A percentile compares a stretch with the other conserved stretches of the same genome.
These are phyloP conservation scores for Channa striata DNA, from an alignment of 2,797 vertebrate species.

Conservation along the genomic window DNA sequence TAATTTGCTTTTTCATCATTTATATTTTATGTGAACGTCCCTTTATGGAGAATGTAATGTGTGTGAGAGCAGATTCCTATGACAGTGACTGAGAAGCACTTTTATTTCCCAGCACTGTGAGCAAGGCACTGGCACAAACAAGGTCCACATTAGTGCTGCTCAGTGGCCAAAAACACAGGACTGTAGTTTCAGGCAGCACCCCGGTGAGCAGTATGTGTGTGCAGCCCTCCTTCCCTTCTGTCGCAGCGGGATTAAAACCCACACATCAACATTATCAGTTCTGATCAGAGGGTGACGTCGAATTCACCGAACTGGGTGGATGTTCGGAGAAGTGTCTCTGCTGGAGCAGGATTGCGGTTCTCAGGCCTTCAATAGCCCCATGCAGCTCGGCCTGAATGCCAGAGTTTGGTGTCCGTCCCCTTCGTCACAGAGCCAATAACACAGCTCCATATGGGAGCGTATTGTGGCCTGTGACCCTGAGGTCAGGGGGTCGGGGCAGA, in stretches of 20 bases:
- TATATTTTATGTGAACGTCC: not conserved
- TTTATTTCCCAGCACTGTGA: constrained; percentile 16
- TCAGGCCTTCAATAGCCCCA: constrained; percentile 69
- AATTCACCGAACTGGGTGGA: constrained; percentile 43
- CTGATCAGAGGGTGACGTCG: constrained; percentile 48
- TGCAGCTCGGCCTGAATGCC: constrained; percentile 55
- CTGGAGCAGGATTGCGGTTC: constrained; percentile 43
- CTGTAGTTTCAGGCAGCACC: constrained; percentile 30
- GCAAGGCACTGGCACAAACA: constrained; percentile 16
- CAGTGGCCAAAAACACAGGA: constrained; percentile 39
- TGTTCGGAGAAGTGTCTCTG: constrained; percentile 39
- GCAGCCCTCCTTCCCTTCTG: constrained; percentile 30
- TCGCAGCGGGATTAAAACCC: constrained; percentile 36
- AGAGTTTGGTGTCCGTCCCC: constrained; percentile 42
- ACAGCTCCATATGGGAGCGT: constrained; percentile 67
- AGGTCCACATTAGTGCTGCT: constrained; percentile 56
- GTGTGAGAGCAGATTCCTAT: not conserved
- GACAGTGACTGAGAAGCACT: not conserved
- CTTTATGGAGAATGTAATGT: constrained; percentile 2
- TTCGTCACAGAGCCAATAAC: constrained; percentile 61
- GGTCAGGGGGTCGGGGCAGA: constrained; percentile 63
- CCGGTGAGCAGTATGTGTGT: constrained; percentile 35
- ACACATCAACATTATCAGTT: constrained; percentile 38
- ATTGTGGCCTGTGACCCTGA: constrained; percentile 74
- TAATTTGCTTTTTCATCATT: not conserved